Evolutionary conservation across 2,888 invertebrate species (phyloP), one percentile per base, ranked within the genome.

Genomic region (Drosophila dives): DNA sequence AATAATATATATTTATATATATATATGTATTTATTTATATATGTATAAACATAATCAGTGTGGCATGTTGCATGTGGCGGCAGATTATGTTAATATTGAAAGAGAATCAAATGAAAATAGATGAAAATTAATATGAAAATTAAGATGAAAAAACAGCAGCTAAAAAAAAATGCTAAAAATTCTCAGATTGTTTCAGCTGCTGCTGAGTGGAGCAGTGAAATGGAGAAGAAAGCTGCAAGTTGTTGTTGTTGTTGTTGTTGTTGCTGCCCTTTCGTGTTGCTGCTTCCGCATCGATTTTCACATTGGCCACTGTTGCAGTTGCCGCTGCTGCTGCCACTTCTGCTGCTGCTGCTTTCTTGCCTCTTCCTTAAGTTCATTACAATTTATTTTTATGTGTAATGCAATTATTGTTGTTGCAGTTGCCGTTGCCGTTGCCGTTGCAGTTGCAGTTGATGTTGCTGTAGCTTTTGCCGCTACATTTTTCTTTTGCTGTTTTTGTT

Each of bases 381-480:
- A 86, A 86, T 86, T 86, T 86, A 86, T 86, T 86, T 86, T 87
- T 87, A 86, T 86, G 86, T 86, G 88, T 86, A 86, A 88, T 86
- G 86, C 88, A 84, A 83, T 88, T 86, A 84, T 86, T 86, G 86
- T 83, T 79, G 82, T 80, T 77, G 75, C 70, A 64, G 83, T 23
- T 70, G 62, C 50, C 63, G 82, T 67, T 79, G 75, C 61, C 34
- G 67, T 54, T 70, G 72, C 49, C 40, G 68, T 48, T 71, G 64
- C 53, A 56, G 64, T 54, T 75, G 64, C 54, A 10, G 23, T 54
- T 54, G 53, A 17, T 55, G 20, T 23, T 50, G 54, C 23, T 54
- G 56, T 56, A 40, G 56, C 56, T 29, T 65, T 70, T 72, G 72
- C 78, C 76, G 75, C 75, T 79, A 72, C 77, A 77, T 74, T 77